phyloP scores from a whole-genome alignment of 2,113 vertebrate species.

The Heliornis fulica region DNA sequence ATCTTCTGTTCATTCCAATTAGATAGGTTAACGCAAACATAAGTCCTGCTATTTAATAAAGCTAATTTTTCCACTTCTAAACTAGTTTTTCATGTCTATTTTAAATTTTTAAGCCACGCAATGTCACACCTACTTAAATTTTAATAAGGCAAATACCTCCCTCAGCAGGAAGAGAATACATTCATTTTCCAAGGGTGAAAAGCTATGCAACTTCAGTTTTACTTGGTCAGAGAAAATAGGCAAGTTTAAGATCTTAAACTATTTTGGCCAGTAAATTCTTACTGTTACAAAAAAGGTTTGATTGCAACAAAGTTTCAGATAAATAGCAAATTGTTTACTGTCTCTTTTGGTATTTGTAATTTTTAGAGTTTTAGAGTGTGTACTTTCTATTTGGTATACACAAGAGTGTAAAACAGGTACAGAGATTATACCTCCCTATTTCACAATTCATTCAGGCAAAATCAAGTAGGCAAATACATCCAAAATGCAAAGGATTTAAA shows the following conservation, averaged over 20 bases:
- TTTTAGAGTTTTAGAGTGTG: background rate
- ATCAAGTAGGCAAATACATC: background rate
- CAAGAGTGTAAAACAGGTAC: background rate
- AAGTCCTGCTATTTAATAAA: background rate
- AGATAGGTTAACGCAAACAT: background rate
- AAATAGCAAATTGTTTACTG: background rate
- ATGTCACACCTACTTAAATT: fast-evolving
- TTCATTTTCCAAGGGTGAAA: background rate
- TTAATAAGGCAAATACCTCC: background rate
- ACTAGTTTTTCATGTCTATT: background rate
- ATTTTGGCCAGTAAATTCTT: background rate
- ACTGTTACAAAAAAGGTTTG: background rate
- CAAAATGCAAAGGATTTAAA: background rate
- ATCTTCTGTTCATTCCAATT: background rate
- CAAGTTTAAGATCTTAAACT: background rate
- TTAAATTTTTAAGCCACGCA: background rate
- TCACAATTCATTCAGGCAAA: background rate
- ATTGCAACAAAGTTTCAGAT: background rate
- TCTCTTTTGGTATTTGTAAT: background rate
- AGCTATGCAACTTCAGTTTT: background rate
- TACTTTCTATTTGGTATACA: background rate
- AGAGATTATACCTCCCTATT: background rate
- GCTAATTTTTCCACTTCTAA: background rate
- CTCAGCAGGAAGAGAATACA: background rate
- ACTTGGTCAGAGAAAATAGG: background rate